Percentiles rank a stretch among this genome's conserved stretches.
phyloP scores from a whole-genome alignment of 2,797 vertebrate genomes.

The Sparidentex hasta region DNA sequence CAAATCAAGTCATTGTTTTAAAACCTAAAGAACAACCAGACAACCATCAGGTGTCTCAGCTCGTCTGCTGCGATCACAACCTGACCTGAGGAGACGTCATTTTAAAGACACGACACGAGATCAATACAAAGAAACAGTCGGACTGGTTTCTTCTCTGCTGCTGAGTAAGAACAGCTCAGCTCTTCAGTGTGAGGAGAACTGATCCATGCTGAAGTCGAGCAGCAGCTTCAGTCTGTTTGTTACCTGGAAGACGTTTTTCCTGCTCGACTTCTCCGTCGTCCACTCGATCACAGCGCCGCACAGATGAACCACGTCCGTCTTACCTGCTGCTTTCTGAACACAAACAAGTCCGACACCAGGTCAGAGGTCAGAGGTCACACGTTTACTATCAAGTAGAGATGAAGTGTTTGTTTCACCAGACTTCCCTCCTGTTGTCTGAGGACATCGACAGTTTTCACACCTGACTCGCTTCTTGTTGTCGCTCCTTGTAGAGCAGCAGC shows the following conservation, averaged over 20 bases:
- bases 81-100: too few relatives aligned
- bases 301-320: slow-evolving; percentile 90
- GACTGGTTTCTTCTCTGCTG: background rate
- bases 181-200: background rate
- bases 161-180: background rate
- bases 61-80: too few relatives aligned
- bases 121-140: background rate
- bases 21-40: too few relatives aligned
- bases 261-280: slow-evolving; percentile 93
- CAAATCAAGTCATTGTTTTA: too few relatives aligned
- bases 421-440: slow-evolving; percentile 86
- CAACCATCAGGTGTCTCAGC: too few relatives aligned
- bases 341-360: too few relatives aligned
- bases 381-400: too few relatives aligned
- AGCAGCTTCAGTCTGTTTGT: background rate
- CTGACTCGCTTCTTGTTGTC: slow-evolving; percentile 88
- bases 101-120: too few relatives aligned
- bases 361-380: too few relatives aligned
- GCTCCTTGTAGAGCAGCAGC: slow-evolving; percentile 93
- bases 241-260: slow-evolving; percentile 95
- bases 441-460: slow-evolving; percentile 72
- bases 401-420: slow-evolving; percentile 47
- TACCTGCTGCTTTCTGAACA: slow-evolving; percentile 89
- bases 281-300: slow-evolving; percentile 90
- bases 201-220: background rate